Evolutionary conservation across 2,113 vertebrate species (phyloP).

Genomic region (Thalassarche chlororhynchos): DNA sequence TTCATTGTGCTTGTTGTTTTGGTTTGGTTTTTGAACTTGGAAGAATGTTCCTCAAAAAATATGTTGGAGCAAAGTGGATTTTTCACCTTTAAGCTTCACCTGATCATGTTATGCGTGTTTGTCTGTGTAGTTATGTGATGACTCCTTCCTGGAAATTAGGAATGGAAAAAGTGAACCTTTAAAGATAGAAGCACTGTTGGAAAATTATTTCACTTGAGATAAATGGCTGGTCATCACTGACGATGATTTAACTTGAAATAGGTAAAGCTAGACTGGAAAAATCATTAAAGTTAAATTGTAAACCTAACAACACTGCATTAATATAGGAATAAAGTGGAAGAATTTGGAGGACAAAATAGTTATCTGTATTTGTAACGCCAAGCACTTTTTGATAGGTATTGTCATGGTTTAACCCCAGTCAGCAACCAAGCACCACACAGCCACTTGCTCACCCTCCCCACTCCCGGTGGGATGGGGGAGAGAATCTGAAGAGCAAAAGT

Average conservation of each 20-base stretch:
- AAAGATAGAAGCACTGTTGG: neutral
- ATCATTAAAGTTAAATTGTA: neutral
- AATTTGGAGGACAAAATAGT: neutral
- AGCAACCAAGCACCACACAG: too few relatives aligned
- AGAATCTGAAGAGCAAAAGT: too few relatives aligned
- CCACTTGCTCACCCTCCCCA: too few relatives aligned
- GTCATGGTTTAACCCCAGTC: too few relatives aligned
- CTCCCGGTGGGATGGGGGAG: too few relatives aligned
- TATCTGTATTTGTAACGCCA: neutral
- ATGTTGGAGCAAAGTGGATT: neutral
- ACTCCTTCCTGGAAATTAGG: neutral
- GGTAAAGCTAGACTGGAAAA: neutral
- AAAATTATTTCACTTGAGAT: neutral
- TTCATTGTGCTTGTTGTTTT: neutral
- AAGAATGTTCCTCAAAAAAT: neutral
- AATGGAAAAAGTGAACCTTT: neutral
- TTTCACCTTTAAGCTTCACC: neutral
- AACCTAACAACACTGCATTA: neutral
- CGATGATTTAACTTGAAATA: neutral
- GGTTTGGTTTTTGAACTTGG: neutral
- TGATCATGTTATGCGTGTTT: neutral
- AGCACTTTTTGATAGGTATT: neutral
- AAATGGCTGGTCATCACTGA: neutral
- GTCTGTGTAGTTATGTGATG: neutral
- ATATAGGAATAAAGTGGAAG: neutral